Base-by-base conservation (phyloP, 2,888 invertebrate genomes). In the Phasia obesa region DNA sequence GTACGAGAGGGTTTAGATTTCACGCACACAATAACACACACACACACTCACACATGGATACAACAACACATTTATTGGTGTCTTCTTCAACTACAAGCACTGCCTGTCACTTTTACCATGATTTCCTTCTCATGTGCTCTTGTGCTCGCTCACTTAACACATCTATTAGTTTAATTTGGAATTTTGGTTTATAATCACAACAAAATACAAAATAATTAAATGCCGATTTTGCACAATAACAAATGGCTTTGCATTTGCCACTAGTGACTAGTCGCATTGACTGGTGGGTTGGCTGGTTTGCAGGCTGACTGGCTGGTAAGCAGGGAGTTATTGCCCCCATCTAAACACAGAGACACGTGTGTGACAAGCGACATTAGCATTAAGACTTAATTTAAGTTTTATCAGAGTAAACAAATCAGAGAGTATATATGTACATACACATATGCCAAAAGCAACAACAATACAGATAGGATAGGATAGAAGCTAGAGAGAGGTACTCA, bases 351-450 rank as follows among this genome's bases (percentile, higher is more conserved):
- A 84, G 88, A 87, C 89, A 90, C 89, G 90, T 89, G 89, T 89
- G 87, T 87, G 86, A 88, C 89, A 88, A 86, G 87, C 86, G 88
- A 87, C 89, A 90, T 88, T 89, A 87, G 88, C 87, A 88, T 89
- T 89, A 89, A 88, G 88, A 89, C 89, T 89, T 89, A 89, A 90
- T 90, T 89, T 89, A 89, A 89, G 88, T 89, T 87, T 89, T 90
- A 89, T 89, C 89, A 76, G 84, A 55, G 83, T 85, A 87, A 90
- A 88, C 90, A 89, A 88, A 89, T 90, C 90, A 88, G 67, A 19
- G 70, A 17, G 57, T 64, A 64, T 62, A 51, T 35, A 42, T 42
- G 47, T 5, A 17, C 62, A n/a, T n/a, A n/a, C n/a, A n/a, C n/a
- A n/a, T n/a, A n/a, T n/a, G n/a, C n/a, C n/a, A 69, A 55, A 23